Evolutionary conservation across 2,113 vertebrate species (phyloP), one percentile per base, ranked within the genome.

Genomic region (Mormyrus iriodes): DNA sequence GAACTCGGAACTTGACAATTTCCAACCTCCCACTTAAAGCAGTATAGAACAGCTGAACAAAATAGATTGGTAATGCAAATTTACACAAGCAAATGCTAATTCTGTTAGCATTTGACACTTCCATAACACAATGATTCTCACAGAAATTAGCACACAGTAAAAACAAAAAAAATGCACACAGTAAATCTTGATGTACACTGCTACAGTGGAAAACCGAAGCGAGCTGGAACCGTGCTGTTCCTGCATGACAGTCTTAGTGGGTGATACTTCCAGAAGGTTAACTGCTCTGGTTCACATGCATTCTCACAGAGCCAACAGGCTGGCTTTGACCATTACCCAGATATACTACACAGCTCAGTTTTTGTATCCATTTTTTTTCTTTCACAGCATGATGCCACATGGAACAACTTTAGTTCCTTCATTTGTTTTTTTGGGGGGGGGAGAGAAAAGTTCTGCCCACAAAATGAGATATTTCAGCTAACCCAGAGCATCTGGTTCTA

Each of bases 391-490:
- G 13, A 88, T 42, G 21, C 27, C 39, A 88, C 88, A 89, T 89
- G 76, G 88, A 79, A 91, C 84, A 55, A 69, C 69, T 89, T 89
- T 53, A 35, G 61, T 48, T 88, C 48, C 85, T 91, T n/a, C 52
- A 58, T 31, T 27, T 69, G 53, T 88, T 89, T 48, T 85, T 86
- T 89, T n/a, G 87, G 61, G 85, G 61, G 21, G 85, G 49, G 86
- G 49, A 89, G 89, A 88, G 48, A 88, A 83, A 82, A 85, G n/a
- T 85, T 84, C 87, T 90, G 76, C 65, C 90, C 89, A 86, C 90
- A 86, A 85, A 91, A 86, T 91, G 83, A 91, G 90, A 86, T 88
- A 88, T 91, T 87, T 84, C 88, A 90, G 90, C 83, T 39, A 90
- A 88, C 90, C 51, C 86, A 7, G 44, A 76, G 55, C 91, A 92